A percentile compares a stretch with the other conserved stretches of the same genome.
Evolutionary conservation across 2,113 vertebrate genomes (phyloP).

Genomic region (Zingel zingel): DNA sequence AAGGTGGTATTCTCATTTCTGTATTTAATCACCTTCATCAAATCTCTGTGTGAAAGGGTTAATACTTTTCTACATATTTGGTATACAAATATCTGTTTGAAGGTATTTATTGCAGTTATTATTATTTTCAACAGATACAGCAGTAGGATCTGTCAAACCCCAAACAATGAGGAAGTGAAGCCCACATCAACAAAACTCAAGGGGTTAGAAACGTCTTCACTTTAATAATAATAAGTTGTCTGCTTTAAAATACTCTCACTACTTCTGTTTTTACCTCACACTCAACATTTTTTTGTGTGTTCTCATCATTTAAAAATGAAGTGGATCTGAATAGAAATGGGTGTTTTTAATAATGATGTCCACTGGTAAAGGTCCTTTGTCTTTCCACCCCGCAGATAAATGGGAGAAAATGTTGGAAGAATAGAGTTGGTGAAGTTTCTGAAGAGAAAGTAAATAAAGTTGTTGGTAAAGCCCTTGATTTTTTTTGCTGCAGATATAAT

Average conservation of each 20-base stretch:
- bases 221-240: not conserved
- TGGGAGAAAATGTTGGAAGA: not conserved
- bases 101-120: no score
- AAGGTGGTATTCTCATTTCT: not conserved
- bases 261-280: not conserved
- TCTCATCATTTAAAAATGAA: not conserved
- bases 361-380: constrained; percentile 20
- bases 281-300: not conserved
- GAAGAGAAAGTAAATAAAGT: not conserved
- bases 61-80: not conserved
- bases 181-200: not conserved
- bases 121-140: not conserved
- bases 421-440: not conserved
- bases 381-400: constrained; percentile 18
- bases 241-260: not conserved
- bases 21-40: not conserved
- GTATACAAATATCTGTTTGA: not conserved
- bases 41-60: not conserved
- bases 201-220: not conserved
- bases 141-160: not conserved
- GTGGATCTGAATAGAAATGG: constrained; percentile 3
- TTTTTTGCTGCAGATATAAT: not conserved
- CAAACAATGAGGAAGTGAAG: not conserved
- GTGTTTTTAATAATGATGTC: constrained; percentile 24
- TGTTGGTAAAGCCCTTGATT: not conserved